Percentiles rank a stretch among this genome's conserved stretches.
These are phyloP conservation scores for Arrhopalites spinosus DNA, from an alignment of 2,888 invertebrate genomes.

Conservation along the genomic window DNA sequence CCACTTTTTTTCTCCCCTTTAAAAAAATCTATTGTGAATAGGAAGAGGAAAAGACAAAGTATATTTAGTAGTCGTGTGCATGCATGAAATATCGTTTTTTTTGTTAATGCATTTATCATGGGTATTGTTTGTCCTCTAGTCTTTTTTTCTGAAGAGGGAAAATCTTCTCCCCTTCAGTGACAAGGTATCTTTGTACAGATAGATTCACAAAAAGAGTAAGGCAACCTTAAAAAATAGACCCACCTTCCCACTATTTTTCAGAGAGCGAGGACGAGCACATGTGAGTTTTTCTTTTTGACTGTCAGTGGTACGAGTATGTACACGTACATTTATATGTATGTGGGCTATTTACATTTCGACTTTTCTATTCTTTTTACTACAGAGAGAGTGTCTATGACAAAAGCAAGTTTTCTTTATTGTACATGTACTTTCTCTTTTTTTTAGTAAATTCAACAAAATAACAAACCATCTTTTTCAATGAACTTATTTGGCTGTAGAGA, in stretches of 20 bases:
- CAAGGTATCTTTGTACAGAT: background rate
- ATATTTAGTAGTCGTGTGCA: background rate
- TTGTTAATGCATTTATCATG: slow-evolving; percentile 4
- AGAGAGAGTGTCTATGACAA: no score
- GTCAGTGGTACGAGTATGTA: background rate
- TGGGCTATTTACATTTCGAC: background rate
- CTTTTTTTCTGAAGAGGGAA: no score
- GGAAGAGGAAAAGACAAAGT: background rate
- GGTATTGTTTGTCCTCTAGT: background rate
- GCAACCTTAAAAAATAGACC: background rate
- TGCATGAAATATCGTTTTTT: background rate
- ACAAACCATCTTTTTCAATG: no score
- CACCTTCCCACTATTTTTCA: no score
- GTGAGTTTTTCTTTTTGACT: background rate
- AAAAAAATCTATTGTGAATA: background rate
- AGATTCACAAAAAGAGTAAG: slow-evolving; percentile 5
- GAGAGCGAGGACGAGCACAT: background rate
- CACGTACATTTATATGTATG: no score
- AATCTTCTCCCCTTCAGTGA: no score
- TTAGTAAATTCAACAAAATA: no score
- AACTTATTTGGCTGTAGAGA: no score
- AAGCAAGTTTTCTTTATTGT: no score
- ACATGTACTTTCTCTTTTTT: no score
- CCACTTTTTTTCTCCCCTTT: background rate
- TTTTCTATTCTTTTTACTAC: no score